Conservation (phyloP, 2,113 vertebrate genomes). For the Scytalopus superciliaris region DNA sequence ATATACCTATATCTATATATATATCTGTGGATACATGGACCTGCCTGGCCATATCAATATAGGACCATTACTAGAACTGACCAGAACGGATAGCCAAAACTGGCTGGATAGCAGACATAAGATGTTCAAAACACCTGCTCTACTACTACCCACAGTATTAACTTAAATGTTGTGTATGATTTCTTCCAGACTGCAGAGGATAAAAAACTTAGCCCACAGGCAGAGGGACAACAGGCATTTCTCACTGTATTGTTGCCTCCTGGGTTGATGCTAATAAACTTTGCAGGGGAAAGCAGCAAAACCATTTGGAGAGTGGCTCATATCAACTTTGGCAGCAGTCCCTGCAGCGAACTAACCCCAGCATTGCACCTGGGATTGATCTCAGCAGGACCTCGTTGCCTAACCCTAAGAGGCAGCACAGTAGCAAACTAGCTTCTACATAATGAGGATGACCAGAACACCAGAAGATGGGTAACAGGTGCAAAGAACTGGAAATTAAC, state of each 20-base stretch:
- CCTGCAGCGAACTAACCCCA: background rate
- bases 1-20: too few relatives aligned
- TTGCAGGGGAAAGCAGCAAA: background rate
- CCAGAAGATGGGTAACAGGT: background rate
- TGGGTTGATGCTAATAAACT: background rate
- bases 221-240: background rate
- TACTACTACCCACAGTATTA: background rate
- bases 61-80: background rate
- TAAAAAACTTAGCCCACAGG: background rate
- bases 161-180: background rate
- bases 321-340: background rate
- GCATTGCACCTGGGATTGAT: background rate
- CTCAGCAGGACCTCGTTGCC: background rate
- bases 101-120: background rate
- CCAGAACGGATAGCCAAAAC: background rate
- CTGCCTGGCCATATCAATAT: background rate
- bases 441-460: background rate
- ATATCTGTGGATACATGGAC: background rate
- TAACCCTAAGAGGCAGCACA: background rate
- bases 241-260: background rate
- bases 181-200: background rate
- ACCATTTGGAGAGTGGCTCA: background rate
- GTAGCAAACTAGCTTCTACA: background rate
- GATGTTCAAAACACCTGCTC: background rate
- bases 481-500: background rate